phyloP scores from a whole-genome alignment of 2,113 vertebrate genomes.

The Chauna torquata region DNA sequence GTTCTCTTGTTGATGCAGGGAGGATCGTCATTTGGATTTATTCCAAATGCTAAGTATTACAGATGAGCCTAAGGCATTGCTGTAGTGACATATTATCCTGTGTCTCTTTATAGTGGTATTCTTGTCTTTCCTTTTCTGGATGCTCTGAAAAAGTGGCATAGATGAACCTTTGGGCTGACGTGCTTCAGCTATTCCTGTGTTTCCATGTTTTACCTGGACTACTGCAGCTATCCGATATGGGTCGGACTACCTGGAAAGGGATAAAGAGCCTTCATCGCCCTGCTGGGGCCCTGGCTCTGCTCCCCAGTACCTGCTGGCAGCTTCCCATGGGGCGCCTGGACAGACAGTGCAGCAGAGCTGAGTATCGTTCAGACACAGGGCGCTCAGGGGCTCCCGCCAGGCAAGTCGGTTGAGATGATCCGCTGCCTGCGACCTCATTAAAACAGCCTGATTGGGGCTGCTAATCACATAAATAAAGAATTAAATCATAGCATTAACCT shows the following conservation, averaged over 20 bases:
- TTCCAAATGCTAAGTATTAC: background rate
- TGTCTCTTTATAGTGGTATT: background rate
- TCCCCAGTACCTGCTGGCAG: background rate
- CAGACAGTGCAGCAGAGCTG: background rate
- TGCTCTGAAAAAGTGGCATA: background rate
- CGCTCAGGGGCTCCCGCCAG: background rate
- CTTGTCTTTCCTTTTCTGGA: background rate
- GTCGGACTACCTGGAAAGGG: background rate
- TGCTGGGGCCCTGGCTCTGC: background rate
- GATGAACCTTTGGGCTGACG: background rate
- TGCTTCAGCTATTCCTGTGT: background rate
- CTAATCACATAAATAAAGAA: conserved; percentile 66
- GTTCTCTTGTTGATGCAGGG: background rate
- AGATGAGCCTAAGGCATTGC: background rate
- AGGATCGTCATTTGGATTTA: background rate
- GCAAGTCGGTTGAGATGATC: background rate
- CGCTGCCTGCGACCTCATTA: conserved; percentile 27
- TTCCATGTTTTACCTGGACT: background rate
- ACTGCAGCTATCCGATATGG: background rate
- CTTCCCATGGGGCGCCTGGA: background rate
- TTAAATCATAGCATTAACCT: conserved; percentile 68
- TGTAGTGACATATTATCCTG: background rate
- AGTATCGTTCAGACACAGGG: background rate
- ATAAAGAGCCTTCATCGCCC: background rate
- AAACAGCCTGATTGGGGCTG: conserved; percentile 34